These are phyloP conservation scores for Melanostoma mellinum DNA, from an alignment of 2,888 invertebrate species.

Conservation along the genomic window DNA sequence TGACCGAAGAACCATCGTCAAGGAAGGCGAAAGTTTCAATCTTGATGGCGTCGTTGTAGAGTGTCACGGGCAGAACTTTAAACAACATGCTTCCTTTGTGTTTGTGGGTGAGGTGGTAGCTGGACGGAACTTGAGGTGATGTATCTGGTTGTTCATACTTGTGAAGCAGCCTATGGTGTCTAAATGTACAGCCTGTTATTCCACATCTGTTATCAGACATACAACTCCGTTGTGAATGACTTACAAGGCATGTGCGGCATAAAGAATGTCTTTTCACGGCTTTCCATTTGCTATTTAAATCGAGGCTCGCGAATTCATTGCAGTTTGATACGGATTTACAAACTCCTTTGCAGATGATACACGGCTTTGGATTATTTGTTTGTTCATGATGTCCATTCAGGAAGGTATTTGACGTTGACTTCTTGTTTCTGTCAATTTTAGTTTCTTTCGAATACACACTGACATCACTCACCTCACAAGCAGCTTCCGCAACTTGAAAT, in stretches of 20 bases:
- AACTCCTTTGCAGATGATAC: conserved; percentile 1
- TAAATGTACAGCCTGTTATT: conserved; percentile 17
- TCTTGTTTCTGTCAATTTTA: neutral
- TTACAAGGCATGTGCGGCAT: conserved; percentile 32
- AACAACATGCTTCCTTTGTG: conserved; percentile 8
- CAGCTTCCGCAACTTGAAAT: conserved; percentile 7
- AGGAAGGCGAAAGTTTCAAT: conserved; percentile 60
- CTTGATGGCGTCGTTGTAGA: conserved; percentile 31
- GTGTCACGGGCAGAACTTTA: conserved; percentile 44
- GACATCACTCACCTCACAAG: neutral
- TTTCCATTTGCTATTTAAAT: conserved; percentile 12
- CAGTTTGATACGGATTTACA: neutral
- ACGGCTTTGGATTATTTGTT: neutral
- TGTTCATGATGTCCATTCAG: conserved; percentile 3
- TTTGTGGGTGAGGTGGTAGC: neutral
- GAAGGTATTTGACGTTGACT: neutral
- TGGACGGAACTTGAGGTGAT: neutral
- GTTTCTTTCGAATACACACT: neutral
- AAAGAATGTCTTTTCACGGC: conserved; percentile 11
- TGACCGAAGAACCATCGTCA: conserved; percentile 59
- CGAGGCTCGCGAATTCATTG: neutral
- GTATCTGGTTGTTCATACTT: conserved; percentile 1
- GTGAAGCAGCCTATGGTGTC: conserved; percentile 29
- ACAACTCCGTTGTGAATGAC: conserved; percentile 6
- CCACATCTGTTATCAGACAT: conserved; percentile 5